Evolutionary conservation across 23 tunicate genomes (phyloP), one percentile per base, ranked within the genome.

Genomic region (Trididemnum miniatum): DNA sequence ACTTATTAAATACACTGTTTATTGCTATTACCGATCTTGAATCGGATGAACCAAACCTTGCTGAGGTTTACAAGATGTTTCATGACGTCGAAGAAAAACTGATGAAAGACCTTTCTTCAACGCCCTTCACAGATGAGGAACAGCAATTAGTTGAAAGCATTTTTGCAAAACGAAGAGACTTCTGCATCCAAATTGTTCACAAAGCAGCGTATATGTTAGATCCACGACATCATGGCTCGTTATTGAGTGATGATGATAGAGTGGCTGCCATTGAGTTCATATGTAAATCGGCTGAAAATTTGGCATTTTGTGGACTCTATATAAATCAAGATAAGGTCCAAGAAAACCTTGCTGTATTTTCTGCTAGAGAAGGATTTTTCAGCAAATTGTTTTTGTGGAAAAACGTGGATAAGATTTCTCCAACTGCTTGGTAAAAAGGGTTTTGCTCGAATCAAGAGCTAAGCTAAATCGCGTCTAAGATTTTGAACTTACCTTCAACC

Each of bases 151-250:
- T 62, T 62, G 5, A 62, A 62, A 26, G n/a, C 29, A 62, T 62
- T 24, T 62, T 62, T 62, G 67, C 67, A 62, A 62, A 18, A 4
- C n/a, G 29, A 12, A 62, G 4, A 62, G 26, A 62, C n/a, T 62
- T 62, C 26, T 62, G 28, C 67, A 62, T 62, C n/a, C 29, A 62
- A 62, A 20, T n/a, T 3, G 26, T 62, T 62, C 67, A 62, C 67
- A 62, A 62, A 62, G 67, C 67, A 62, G 67, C 67, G 15, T 62
- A 62, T 62, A 20, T 62, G 26, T 62, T 62, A 62, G 67, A 20
- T n/a, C 67, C 29, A 20, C 29, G 67, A 18, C 26, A 62, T 62
- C 5, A n/a, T n/a, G n/a, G 67, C 5, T 3, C n/a, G 29, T 20
- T 62, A 62, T 62, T 62, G 23, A 62, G 26, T 62, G 26, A 24